A percentile compares a stretch with the other conserved stretches of the same genome.
Evolutionary conservation across 2,113 vertebrate species (phyloP).

Genomic region (Pituophis catenifer): DNA sequence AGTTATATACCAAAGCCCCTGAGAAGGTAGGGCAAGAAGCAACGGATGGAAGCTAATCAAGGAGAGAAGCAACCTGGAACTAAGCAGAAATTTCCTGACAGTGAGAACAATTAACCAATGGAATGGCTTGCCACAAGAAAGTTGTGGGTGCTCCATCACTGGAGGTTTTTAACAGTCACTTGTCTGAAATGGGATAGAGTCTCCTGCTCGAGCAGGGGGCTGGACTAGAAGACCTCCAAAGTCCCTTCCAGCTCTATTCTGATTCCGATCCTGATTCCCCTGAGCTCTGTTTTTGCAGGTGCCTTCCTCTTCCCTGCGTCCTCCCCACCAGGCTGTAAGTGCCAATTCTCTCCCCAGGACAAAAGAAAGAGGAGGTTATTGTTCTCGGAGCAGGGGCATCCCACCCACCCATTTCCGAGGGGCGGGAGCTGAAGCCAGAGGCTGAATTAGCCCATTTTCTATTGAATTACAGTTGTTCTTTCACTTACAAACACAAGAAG

Average conservation of each 20-base stretch:
- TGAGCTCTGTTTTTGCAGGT: background rate
- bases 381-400: background rate
- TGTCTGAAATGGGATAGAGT: too few species aligned
- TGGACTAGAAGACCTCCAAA: background rate
- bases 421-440: background rate
- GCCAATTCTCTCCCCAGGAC: background rate
- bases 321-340: background rate
- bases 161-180: too few species aligned
- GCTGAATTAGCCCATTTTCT: background rate
- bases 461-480: too few species aligned
- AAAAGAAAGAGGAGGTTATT: background rate
- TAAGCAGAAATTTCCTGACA: background rate
- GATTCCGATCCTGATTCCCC: background rate
- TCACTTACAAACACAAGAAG: background rate
- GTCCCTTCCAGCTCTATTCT: background rate
- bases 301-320: background rate
- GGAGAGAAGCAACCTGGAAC: background rate
- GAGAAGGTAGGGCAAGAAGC: background rate
- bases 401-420: background rate
- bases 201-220: background rate
- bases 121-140: too few species aligned
- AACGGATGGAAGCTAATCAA: fast-evolving
- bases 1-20: fast-evolving
- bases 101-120: too few species aligned
- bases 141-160: fast-evolving